A percentile compares a stretch with the other conserved stretches of the same genome.
Conservation (phyloP, 2,797 vertebrate species). For the Amphiprion clarkii region DNA sequence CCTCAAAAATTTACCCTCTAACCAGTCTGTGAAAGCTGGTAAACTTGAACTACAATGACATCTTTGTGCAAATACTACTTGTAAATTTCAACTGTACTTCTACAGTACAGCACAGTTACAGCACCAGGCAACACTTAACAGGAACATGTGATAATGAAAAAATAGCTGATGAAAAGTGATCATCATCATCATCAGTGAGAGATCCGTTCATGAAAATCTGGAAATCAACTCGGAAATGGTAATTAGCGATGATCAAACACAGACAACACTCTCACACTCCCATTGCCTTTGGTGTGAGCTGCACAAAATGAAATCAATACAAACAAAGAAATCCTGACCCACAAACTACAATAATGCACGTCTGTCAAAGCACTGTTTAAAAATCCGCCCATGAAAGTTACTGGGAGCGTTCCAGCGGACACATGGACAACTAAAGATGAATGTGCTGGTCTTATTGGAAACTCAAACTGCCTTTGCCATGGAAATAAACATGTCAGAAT, state of each 20-base stretch:
- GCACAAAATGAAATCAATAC: constrained; percentile 49
- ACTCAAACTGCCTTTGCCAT: constrained; percentile 69
- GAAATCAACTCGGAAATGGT: constrained; percentile 4
- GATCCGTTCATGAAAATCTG: constrained; percentile 1
- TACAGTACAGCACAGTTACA: neutral
- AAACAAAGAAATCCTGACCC: constrained; percentile 47
- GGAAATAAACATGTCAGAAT: constrained; percentile 87
- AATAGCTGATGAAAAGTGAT: neutral
- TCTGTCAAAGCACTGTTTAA: constrained; percentile 57
- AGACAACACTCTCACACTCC: constrained; percentile 17
- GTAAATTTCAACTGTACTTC: neutral
- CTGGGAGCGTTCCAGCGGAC: constrained; percentile 69
- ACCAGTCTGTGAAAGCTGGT: constrained; percentile 6
- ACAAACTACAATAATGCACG: constrained; percentile 38
- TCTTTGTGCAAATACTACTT: constrained; percentile 15
- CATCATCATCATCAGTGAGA: neutral
- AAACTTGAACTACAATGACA: constrained; percentile 6
- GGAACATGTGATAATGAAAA: neutral
- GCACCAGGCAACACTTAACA: neutral
- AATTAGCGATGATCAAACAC: constrained; percentile 17
- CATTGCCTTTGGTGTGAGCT: constrained; percentile 30
- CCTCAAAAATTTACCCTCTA: neutral
- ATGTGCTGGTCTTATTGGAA: constrained; percentile 66
- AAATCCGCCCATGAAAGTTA: constrained; percentile 54
- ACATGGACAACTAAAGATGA: constrained; percentile 71